Base-by-base conservation (phyloP, 2,888 invertebrate genomes). In the Tipula vernalis region DNA sequence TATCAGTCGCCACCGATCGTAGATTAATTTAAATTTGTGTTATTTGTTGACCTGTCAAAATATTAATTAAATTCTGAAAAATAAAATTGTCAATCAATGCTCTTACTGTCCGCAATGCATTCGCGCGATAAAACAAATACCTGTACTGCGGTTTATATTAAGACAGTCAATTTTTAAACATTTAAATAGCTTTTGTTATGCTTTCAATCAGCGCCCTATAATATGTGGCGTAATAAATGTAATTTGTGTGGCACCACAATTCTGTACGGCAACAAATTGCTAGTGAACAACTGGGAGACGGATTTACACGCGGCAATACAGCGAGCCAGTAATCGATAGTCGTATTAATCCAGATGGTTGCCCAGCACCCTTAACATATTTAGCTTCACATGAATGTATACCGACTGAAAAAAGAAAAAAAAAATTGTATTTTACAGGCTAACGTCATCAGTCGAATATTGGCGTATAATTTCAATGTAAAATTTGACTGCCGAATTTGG, bases 331-430 rank as follows among this genome's bases (percentile, higher is more conserved):
- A 0, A 90, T 95, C 3, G 92, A 91, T 87, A 89, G 90, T 13
- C 91, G 94, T 0, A 89, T 86, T 3, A 96, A 96, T 90, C 94
- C 93, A 0, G 95, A 96, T 89, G 93, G 93, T 0, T 95, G 94
- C 87, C 92, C 92, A 0, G 93, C 93, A 0, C 92, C 94, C 0
- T 93, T 93, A 51, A 96, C 96, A 0, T 95, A 95, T 91, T 96
- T 94, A 90, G 92, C 96, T 44, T 94, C 93, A 47, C 96, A 96
- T 89, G 94, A 95, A 88, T n/a, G 88, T 96, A 95, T 90, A 95
- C 95, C 0, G 94, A 95, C 90, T 96, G 96, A 89, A 90, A 91
- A 2, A 90, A 90, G 71, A 89, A 10, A 51, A 15, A 5, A 4
- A n/a, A 51, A n/a, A n/a, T n/a, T n/a, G 3, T 51, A 15, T 51